Evolutionary conservation across 23 tunicate species (phyloP), one percentile per base, ranked within the genome.

Genomic region (Styela clava): DNA sequence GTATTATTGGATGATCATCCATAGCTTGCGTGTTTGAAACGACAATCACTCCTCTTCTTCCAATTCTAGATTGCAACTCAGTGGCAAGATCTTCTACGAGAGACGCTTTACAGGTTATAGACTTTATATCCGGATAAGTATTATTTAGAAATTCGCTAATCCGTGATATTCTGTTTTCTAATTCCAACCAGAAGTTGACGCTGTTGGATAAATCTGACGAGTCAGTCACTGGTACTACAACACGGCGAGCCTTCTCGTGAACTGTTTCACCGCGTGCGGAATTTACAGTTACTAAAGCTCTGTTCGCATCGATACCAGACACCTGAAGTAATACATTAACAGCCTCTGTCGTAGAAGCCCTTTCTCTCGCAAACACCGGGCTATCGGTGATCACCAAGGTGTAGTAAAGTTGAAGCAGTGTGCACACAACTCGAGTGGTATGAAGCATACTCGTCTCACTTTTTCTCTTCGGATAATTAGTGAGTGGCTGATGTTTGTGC

Each of bases 1-100:
- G 71, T 67, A 67, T 67, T 16, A 67, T 22, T 12, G 71, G 31
- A 0, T 27, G 71, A 67, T 29, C 71, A 29, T 67, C 71, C 71
- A 67, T 67, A 27, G 30, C n/a, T n/a, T n/a, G n/a, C n/a, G n/a
- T n/a, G n/a, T 44, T 44, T 44, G 56, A 44, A 44, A 5, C 12
- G 56, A 44, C 12, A 44, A 44, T n/a, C n/a, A n/a, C n/a, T n/a
- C n/a, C n/a, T n/a, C n/a, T n/a, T n/a, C n/a, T n/a, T n/a, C n/a
- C n/a, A n/a, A n/a, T n/a, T n/a, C n/a, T n/a, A n/a, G n/a, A n/a
- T n/a, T n/a, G n/a, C n/a, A n/a, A n/a, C n/a, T n/a, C n/a, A n/a
- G n/a, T n/a, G n/a, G n/a, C n/a, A n/a, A n/a, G n/a, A n/a, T n/a
- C n/a, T n/a, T n/a, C n/a, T n/a, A n/a, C n/a, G n/a, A n/a, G n/a